Evolutionary conservation across 1,140 invertebrate genomes (phyloP).

Genomic region (Drosophila paulistorum): DNA sequence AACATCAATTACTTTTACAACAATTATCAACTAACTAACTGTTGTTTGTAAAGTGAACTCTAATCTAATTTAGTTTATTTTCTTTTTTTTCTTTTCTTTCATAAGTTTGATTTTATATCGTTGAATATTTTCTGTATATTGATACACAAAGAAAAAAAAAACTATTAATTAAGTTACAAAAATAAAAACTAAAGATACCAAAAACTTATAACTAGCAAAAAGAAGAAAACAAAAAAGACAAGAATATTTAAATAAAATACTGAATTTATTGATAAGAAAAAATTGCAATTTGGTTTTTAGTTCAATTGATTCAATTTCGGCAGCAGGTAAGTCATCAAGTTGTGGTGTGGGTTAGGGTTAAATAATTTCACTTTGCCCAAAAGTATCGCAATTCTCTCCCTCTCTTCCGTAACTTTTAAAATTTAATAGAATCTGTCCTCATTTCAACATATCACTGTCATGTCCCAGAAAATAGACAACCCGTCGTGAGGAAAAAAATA

Average conservation of each 20-base stretch:
- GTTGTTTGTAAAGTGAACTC: conserved; percentile 13
- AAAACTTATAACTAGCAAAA: conserved; percentile 41
- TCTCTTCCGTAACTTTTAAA: not conserved
- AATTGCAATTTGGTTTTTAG: conserved; percentile 23
- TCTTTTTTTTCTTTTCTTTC: not conserved
- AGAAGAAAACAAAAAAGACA: conserved; percentile 48
- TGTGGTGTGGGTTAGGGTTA: conserved; percentile 12
- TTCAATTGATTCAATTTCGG: conserved; percentile 34
- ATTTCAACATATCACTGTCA: conserved; percentile 30
- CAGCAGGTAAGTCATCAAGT: conserved; percentile 1
- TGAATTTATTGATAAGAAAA: conserved; percentile 71
- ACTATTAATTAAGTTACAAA: conserved; percentile 44
- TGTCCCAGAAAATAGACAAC: conserved; percentile 3
- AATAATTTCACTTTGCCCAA: not conserved
- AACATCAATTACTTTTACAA: not conserved
- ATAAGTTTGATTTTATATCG: not conserved
- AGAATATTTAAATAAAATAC: conserved; percentile 79
- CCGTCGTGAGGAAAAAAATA: not conserved
- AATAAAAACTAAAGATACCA: conserved; percentile 28
- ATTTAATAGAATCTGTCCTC: conserved; percentile 5
- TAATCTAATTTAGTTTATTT: conserved; percentile 25
- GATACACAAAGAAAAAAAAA: conserved; percentile 8
- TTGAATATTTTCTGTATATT: conserved; percentile 43
- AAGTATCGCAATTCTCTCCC: not conserved
- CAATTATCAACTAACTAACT: conserved; percentile 1